Conservation (phyloP, 2,888 invertebrate genomes). For the Melanostoma scalare region DNA sequence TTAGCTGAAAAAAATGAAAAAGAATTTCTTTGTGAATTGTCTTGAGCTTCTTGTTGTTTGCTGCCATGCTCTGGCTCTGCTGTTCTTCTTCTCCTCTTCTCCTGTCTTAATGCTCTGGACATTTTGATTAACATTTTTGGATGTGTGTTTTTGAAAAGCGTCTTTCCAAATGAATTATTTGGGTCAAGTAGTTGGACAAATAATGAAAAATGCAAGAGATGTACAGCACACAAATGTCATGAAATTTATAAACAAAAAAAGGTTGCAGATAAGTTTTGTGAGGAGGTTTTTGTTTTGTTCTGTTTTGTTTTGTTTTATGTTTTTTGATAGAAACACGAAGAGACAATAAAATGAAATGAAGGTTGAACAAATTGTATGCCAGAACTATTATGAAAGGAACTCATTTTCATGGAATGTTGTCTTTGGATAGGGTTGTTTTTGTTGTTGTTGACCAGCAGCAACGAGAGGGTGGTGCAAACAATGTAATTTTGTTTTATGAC, state of each 20-base stretch:
- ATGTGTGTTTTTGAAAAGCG: slow-evolving; percentile 22
- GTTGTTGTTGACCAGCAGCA: no score
- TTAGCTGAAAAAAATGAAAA: not conserved
- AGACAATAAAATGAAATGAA: slow-evolving; percentile 12
- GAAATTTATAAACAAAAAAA: not conserved
- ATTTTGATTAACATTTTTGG: slow-evolving; percentile 49
- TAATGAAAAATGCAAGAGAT: slow-evolving; percentile 33
- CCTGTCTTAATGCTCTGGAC: slow-evolving; percentile 25
- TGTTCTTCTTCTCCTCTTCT: not conserved
- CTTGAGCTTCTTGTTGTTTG: slow-evolving; percentile 28
- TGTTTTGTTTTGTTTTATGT: not conserved
- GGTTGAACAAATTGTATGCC: not conserved
- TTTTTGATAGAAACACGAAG: not conserved
- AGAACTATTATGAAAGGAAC: no score
- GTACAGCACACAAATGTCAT: slow-evolving; percentile 19
- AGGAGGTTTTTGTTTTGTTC: not conserved
- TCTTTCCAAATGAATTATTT: slow-evolving; percentile 43
- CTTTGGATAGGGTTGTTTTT: no score
- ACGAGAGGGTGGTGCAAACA: no score
- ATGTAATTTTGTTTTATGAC: no score
- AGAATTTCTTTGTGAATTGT: slow-evolving; percentile 43
- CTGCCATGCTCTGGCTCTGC: not conserved
- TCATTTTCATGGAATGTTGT: no score
- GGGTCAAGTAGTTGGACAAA: slow-evolving; percentile 44
- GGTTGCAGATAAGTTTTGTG: no score